Evolutionary conservation across 2,113 vertebrate genomes (phyloP).

Genomic region (Dipodomys ordii): DNA sequence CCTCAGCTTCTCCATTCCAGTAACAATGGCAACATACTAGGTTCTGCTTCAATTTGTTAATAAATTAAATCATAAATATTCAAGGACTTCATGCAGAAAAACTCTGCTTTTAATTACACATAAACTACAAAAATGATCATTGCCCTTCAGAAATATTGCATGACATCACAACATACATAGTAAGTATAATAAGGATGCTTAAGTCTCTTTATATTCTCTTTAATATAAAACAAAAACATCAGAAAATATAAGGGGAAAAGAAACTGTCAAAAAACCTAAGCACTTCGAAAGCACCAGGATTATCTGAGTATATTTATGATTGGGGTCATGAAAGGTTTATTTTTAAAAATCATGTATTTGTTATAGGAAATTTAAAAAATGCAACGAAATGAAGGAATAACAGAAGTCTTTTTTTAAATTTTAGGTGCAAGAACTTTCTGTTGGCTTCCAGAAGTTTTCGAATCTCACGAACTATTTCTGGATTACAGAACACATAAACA

Average conservation of each 20-base stretch:
- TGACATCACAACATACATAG: neutral
- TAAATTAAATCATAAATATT: slow-evolving; percentile 52
- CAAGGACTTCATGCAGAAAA: neutral
- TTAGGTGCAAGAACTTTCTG: neutral
- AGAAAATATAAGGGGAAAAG: slow-evolving; percentile 10
- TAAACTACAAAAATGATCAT: neutral
- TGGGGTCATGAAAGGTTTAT: neutral
- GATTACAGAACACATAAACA: neutral
- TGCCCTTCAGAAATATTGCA: neutral
- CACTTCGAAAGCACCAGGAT: neutral
- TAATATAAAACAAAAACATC: neutral
- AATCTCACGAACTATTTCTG: neutral
- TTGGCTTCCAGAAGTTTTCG: neutral
- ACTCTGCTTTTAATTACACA: neutral
- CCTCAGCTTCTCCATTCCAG: neutral
- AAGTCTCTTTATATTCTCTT: neutral
- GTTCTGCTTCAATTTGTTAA: neutral
- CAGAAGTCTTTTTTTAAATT: neutral
- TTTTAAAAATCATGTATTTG: neutral
- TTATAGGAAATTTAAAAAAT: neutral
- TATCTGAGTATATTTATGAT: neutral
- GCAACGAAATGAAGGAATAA: neutral
- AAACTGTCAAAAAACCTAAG: neutral
- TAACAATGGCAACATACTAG: slow-evolving; percentile 11
- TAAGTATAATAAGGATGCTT: neutral